phyloP scores from a whole-genome alignment of 1,140 invertebrate genomes.

The Subanguina moxae region DNA sequence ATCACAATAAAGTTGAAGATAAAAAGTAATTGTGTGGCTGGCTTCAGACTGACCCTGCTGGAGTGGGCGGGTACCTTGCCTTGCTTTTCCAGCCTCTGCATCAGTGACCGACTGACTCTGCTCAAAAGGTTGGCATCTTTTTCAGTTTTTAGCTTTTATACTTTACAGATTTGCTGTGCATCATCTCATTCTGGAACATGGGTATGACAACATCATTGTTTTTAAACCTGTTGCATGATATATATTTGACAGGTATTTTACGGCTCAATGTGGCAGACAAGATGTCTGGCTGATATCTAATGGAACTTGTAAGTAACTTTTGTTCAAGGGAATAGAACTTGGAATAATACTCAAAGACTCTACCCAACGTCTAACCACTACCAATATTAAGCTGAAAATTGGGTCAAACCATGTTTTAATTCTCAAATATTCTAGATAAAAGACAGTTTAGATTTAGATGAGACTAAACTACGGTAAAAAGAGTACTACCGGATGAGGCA shows the following conservation, averaged over 20 bases:
- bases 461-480: too few species aligned
- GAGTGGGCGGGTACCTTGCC: constrained; percentile 45
- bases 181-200: constrained; percentile 42
- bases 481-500: too few species aligned
- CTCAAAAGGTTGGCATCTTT: constrained; percentile 44
- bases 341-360: background rate
- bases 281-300: constrained; percentile 49
- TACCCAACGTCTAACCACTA: too few species aligned
- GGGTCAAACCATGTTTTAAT: too few species aligned
- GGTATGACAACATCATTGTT: constrained; percentile 15
- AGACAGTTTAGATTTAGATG: too few species aligned
- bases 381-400: too few species aligned
- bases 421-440: too few species aligned
- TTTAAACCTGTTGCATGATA: too few species aligned
- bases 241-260: constrained; percentile 15
- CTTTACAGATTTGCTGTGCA: constrained; percentile 35
- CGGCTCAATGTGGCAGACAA: constrained; percentile 35
- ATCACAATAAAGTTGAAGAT: too few species aligned
- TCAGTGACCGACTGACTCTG: constrained; percentile 33
- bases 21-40: too few species aligned
- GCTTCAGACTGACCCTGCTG: constrained; percentile 26
- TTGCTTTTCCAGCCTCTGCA: constrained; percentile 20
- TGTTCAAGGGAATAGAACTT: too few species aligned
- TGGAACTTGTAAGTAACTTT: constrained; percentile 37
- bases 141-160: too few species aligned